Evolutionary conservation across 2,797 vertebrate genomes (phyloP).

Genomic region (Heliangelus exortis): DNA sequence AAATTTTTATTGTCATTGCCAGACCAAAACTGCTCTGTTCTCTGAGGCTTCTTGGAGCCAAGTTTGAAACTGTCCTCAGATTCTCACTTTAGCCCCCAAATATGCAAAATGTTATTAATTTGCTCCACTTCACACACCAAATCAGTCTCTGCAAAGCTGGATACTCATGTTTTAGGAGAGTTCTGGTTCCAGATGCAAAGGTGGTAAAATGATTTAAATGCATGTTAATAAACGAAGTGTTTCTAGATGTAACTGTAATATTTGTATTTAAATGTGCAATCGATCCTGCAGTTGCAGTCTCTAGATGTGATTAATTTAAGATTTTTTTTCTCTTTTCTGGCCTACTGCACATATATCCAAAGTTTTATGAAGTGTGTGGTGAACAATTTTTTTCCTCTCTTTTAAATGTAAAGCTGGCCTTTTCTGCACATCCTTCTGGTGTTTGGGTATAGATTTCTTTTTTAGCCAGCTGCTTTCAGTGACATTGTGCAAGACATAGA

Average conservation of each 20-base stretch:
- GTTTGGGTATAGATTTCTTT: neutral
- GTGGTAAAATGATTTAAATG: constrained; percentile 1
- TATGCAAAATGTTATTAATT: neutral
- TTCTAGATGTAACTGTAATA: neutral
- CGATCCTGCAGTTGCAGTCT: neutral
- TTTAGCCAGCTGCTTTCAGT: neutral
- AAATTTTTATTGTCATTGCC: neutral
- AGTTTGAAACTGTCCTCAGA: neutral
- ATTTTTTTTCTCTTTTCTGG: constrained; percentile 5
- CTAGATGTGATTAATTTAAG: neutral
- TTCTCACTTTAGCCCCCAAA: neutral
- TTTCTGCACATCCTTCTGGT: neutral
- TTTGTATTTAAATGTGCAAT: neutral
- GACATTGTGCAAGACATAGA: neutral
- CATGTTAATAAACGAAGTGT: neutral
- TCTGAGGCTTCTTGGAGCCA: neutral
- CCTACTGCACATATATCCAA: neutral
- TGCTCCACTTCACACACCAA: neutral
- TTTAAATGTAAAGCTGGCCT: neutral
- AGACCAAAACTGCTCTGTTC: neutral
- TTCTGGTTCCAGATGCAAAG: neutral
- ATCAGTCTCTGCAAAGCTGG: neutral
- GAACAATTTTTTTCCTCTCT: neutral
- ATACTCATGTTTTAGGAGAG: neutral
- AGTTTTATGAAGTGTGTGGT: constrained; percentile 22